Conservation (phyloP, 2,888 invertebrate genomes). For the Graphium colonna region DNA sequence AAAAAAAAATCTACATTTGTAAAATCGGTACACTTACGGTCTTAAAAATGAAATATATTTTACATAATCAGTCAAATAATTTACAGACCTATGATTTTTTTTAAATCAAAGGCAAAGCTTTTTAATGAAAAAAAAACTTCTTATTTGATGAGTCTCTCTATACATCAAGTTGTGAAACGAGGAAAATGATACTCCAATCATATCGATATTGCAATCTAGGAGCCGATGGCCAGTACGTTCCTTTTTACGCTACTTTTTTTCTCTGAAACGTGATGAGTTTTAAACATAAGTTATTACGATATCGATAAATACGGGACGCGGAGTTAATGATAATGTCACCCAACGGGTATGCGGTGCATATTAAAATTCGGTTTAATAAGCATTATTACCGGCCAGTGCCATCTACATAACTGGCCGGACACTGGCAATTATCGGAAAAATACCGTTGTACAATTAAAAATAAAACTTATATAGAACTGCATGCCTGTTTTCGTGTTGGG, state of each 20-base stretch:
- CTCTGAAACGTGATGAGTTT: conserved; percentile 17
- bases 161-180: conserved; percentile 46
- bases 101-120: too few species aligned
- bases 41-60: too few species aligned
- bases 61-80: too few species aligned
- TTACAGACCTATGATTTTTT: too few species aligned
- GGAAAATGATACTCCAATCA: conserved; percentile 45
- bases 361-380: not conserved
- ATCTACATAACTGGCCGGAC: not conserved
- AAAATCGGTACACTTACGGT: too few species aligned
- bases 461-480: not conserved
- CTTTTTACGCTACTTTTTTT: conserved; percentile 20
- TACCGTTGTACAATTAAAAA: not conserved
- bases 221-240: conserved; percentile 16
- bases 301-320: conserved; percentile 7
- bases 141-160: too few species aligned
- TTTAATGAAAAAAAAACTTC: too few species aligned
- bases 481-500: not conserved
- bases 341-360: not conserved
- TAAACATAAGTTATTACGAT: conserved; percentile 14
- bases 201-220: conserved; percentile 23
- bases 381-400: not conserved
- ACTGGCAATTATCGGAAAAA: not conserved
- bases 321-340: not conserved
- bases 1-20: too few species aligned